Base-by-base conservation (phyloP, 1,140 invertebrate genomes). In the Pachypeltis micranthus region DNA sequence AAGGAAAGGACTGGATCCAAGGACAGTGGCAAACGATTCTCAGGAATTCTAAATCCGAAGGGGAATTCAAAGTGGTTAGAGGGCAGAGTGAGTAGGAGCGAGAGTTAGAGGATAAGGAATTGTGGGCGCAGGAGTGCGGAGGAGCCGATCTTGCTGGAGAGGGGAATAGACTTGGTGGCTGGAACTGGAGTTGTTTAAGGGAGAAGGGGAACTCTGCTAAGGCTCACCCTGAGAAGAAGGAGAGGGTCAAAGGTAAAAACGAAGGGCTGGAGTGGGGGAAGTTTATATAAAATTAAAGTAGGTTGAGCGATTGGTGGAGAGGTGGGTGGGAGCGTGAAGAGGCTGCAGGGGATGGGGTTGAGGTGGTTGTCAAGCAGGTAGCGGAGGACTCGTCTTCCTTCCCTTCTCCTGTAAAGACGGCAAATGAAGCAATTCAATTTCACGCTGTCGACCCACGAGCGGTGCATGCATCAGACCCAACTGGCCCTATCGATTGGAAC, bases 351-450 rank as follows among this genome's bases (percentile, higher is more conserved):
- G n/a, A n/a, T n/a, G n/a, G n/a, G n/a, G n/a, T n/a, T n/a, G n/a
- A n/a, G n/a, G n/a, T n/a, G n/a, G n/a, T n/a, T n/a, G n/a, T n/a
- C n/a, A n/a, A n/a, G n/a, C 47, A 51, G 47, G 47, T 51, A 51
- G 21, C 12, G 47, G 23, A 51, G 47, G 47, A 21, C 12, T 21
- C 47, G 47, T 51, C 47, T 39, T 39, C 7, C 31, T 51, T 51
- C 12, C 47, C 47, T 16, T n/a, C 25, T n/a, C n/a, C 54, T 26
- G 28, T 63, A 64, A 64, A 64, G 63, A 60, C 63, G 63, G 57
- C 63, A 67, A 67, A 67, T 59, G 64, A 63, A 65, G 58, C 63
- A 67, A 67, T 65, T 65, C 66, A 63, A 65, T 63, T 65, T 65
- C 64, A 67, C 64, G 64, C 64, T 67, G 55, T 56, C 61, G 34